A percentile compares a stretch with the other conserved stretches of the same genome.
phyloP scores from a whole-genome alignment of 2,797 vertebrate species.

The Nyctalus aviator region DNA sequence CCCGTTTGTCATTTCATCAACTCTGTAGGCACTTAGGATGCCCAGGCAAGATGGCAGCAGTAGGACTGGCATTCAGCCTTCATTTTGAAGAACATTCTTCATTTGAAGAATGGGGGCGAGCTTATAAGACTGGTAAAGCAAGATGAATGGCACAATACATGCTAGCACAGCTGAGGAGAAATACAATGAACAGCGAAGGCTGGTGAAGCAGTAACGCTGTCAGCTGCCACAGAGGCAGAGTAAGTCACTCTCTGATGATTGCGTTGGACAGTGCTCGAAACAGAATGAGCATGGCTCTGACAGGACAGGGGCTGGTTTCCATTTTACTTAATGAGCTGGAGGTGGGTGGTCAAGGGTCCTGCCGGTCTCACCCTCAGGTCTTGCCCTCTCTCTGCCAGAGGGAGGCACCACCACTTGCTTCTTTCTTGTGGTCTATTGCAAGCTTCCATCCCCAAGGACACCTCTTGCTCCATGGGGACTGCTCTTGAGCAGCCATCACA shows the following conservation, averaged over 20 bases:
- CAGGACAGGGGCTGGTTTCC: not conserved
- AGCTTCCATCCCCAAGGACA: not conserved
- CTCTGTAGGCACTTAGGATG: not conserved
- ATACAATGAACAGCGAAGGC: not conserved
- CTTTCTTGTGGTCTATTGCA: not conserved
- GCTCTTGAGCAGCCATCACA: not conserved
- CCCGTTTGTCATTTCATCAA: not conserved
- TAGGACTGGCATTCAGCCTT: slow-evolving; percentile 32
- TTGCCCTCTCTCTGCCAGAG: not conserved
- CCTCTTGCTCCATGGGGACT: not conserved
- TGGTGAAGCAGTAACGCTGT: not conserved
- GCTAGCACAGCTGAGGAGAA: not conserved
- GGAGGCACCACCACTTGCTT: not conserved
- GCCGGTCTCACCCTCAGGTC: not conserved
- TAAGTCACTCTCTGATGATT: not conserved
- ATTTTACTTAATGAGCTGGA: not conserved
- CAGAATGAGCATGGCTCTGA: not conserved
- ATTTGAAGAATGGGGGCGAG: slow-evolving; percentile 20
- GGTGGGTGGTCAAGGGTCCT: not conserved
- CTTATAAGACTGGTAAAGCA: slow-evolving; percentile 38
- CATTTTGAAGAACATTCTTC: slow-evolving; percentile 50
- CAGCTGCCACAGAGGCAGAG: not conserved
- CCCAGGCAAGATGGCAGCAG: not conserved
- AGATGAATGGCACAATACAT: slow-evolving; percentile 45
- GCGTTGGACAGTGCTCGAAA: not conserved